Base-by-base conservation (phyloP, 2,113 vertebrate genomes). In the Toxostoma redivivum region DNA sequence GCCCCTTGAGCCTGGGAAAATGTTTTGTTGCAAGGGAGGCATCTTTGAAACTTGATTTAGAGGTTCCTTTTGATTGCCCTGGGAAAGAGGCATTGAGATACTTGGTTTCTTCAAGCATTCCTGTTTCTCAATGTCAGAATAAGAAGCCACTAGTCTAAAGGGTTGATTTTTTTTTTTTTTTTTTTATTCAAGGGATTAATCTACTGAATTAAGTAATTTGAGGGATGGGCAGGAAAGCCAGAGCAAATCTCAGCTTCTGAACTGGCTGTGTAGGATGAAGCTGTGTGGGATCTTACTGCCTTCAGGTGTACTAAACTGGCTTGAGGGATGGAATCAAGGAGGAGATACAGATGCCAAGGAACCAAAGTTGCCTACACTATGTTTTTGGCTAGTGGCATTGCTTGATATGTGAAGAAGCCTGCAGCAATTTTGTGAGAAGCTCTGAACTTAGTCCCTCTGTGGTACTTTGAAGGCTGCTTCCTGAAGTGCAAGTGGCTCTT, bases 401-500 rank as follows among this genome's bases (percentile, higher is more conserved):
- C 73, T 81, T 87, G 77, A 88, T 71, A 47, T 67, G 31, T 87
- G 80, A 92, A 61, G 73, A 81, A 56, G n/a, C 45, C 69, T 81
- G 38, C 14, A 50, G 40, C 65, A 91, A 81, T 92, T 91, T 87
- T 71, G 48, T 62, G 70, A 81, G 66, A 67, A 60, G 40, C 48
- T 89, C 40, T 89, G 53, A 89, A 91, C 62, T 84, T 89, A 35
- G 69, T 71, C n/a, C 37, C 87, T 92, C 37, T 23, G 40, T 51
- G 77, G 48, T 47, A 44, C 53, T 92, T 57, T 57, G 37, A 86
- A 86, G 62, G 48, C 70, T 31, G 6, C 77, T 70, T 90, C 69
- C 81, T 86, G 50, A 94, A 86, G 86, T 54, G 51, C 72, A 83
- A 88, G 64, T 83, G 69, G 60, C 89, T 92, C 64, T 95, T 89